Conservation (phyloP, 2,113 vertebrate genomes). For the Semnornis frantzii region DNA sequence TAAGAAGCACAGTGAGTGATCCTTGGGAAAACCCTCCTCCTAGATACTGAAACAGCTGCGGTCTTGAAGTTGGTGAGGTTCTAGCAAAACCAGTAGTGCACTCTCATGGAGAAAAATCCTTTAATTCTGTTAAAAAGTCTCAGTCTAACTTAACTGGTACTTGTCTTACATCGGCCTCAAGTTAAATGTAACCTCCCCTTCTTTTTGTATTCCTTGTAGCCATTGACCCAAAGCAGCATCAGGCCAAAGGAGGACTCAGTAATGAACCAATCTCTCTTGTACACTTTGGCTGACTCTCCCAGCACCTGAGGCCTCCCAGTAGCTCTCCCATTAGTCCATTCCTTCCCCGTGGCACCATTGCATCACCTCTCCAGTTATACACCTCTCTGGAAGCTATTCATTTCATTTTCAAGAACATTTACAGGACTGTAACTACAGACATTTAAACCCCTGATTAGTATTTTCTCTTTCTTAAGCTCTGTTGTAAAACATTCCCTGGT, state of each 20-base stretch:
- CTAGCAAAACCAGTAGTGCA: neutral
- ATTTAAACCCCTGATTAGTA: slow-evolving; percentile 71
- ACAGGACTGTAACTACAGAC: slow-evolving; percentile 52
- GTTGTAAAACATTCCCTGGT: slow-evolving; percentile 63
- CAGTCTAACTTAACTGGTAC: neutral
- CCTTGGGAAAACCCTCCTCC: neutral
- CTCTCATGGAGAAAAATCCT: neutral
- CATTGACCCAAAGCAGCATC: neutral
- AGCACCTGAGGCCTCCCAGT: neutral
- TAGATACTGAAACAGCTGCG: neutral
- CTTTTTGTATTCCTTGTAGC: neutral
- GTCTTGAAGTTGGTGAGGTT: neutral
- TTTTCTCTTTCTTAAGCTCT: slow-evolving; percentile 62
- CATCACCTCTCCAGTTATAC: neutral
- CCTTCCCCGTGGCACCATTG: neutral
- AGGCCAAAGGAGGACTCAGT: neutral
- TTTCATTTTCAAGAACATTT: slow-evolving; percentile 49
- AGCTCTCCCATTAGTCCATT: neutral
- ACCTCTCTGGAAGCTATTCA: slow-evolving; percentile 13
- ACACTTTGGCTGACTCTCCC: neutral
- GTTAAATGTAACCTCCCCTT: neutral
- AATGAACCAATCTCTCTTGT: neutral
- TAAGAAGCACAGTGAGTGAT: neutral
- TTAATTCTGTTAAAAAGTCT: neutral
- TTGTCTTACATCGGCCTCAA: neutral